Conservation (phyloP, 2,888 invertebrate genomes). For the Drosophila hamatofila region DNA sequence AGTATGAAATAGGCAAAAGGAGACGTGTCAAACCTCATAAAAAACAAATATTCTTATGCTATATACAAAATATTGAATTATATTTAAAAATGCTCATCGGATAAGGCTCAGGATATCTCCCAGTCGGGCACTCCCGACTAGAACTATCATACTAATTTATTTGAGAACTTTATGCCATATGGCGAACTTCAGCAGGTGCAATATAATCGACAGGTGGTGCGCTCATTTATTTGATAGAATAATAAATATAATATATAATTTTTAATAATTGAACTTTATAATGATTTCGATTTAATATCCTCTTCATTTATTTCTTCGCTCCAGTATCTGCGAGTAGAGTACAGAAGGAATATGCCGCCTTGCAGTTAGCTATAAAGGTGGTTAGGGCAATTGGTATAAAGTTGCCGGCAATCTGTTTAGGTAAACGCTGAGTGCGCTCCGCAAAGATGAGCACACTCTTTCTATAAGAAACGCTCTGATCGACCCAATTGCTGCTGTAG, state of each 20-base stretch:
- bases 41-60: too few species aligned
- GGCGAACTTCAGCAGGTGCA: neutral
- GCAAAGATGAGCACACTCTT: slow-evolving; percentile 44
- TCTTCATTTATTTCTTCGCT: neutral
- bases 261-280: neutral
- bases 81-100: too few species aligned
- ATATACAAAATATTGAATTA: too few species aligned
- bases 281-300: neutral
- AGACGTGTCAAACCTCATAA: too few species aligned
- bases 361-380: slow-evolving; percentile 63
- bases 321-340: slow-evolving; percentile 52
- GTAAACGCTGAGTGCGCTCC: slow-evolving; percentile 41
- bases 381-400: slow-evolving; percentile 58
- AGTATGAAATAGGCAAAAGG: too few species aligned
- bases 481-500: slow-evolving; percentile 63
- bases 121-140: neutral
- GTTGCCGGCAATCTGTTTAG: slow-evolving; percentile 50
- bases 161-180: slow-evolving; percentile 18
- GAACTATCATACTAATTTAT: neutral
- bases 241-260: neutral
- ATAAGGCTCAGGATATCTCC: neutral
- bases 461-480: slow-evolving; percentile 47
- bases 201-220: neutral
- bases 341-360: slow-evolving; percentile 66
- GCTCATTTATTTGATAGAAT: neutral